Evolutionary conservation across 2,113 vertebrate species (phyloP).

Genomic region (Scortum barcoo): DNA sequence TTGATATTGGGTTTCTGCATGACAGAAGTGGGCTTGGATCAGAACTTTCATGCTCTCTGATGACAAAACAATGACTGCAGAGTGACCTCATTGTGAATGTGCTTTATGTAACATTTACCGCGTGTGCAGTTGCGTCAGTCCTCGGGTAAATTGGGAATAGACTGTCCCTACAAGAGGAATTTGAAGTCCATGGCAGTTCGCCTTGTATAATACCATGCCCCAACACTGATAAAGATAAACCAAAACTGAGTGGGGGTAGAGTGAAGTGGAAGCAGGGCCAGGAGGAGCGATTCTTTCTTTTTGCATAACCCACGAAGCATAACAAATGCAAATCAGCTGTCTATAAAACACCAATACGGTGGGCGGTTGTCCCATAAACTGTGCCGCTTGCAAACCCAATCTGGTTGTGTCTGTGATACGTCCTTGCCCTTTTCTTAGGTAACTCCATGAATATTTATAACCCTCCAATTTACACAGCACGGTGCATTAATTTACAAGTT

Average conservation of each 20-base stretch:
- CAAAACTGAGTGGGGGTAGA: conserved; percentile 35
- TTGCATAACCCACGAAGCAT: conserved; percentile 67
- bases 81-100: neutral
- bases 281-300: conserved; percentile 58
- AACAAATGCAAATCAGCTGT: conserved; percentile 77
- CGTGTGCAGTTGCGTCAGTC: neutral
- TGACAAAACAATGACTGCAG: neutral
- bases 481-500: conserved; percentile 81
- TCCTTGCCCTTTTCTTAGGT: conserved; percentile 67
- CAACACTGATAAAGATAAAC: conserved; percentile 40
- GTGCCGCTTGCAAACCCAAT: conserved; percentile 57
- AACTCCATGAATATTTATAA: conserved; percentile 78
- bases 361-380: conserved; percentile 45
- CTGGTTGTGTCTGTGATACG: conserved; percentile 56
- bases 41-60: conserved; percentile 3
- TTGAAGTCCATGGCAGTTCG: conserved; percentile 16
- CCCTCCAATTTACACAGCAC: conserved; percentile 70
- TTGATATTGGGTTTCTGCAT: conserved; percentile 57
- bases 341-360: conserved; percentile 77
- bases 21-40: conserved; percentile 25
- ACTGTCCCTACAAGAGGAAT: neutral
- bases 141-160: conserved; percentile 3
- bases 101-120: conserved; percentile 22
- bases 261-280: conserved; percentile 32
- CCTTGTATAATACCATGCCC: conserved; percentile 39